Conservation (phyloP, 2,888 invertebrate species). For the Lysandra coridon region DNA sequence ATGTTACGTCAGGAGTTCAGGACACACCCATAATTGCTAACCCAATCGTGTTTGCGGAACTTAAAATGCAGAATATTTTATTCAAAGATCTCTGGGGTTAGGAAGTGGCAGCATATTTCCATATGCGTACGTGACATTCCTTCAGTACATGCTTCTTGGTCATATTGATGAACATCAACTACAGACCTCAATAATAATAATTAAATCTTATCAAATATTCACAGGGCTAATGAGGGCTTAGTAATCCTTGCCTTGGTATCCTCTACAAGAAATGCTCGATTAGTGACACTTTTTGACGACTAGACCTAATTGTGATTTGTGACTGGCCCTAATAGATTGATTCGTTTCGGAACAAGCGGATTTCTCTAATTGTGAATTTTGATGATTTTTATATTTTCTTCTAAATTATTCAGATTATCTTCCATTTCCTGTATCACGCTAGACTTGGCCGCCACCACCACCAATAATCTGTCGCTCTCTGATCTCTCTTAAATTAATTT, state of each 20-base stretch:
- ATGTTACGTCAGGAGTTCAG: constrained; percentile 75
- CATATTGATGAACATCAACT: neutral
- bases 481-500: no score
- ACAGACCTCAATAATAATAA: neutral
- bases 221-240: neutral
- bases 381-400: neutral
- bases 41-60: constrained; percentile 59
- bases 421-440: neutral
- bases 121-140: neutral
- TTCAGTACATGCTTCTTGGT: neutral
- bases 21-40: constrained; percentile 73
- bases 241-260: neutral
- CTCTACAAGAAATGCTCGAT: neutral
- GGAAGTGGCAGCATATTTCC: neutral
- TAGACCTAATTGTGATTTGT: neutral
- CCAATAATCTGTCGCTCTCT: no score
- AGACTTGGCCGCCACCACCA: neutral
- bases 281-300: neutral
- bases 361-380: neutral
- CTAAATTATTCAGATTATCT: neutral
- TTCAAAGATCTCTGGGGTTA: neutral
- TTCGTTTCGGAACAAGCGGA: neutral
- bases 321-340: neutral
- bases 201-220: neutral
- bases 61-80: constrained; percentile 25